A percentile compares a stretch with the other conserved stretches of the same genome.
Conservation (phyloP, 2,888 invertebrate species). For the Eretmocerus hayati region DNA sequence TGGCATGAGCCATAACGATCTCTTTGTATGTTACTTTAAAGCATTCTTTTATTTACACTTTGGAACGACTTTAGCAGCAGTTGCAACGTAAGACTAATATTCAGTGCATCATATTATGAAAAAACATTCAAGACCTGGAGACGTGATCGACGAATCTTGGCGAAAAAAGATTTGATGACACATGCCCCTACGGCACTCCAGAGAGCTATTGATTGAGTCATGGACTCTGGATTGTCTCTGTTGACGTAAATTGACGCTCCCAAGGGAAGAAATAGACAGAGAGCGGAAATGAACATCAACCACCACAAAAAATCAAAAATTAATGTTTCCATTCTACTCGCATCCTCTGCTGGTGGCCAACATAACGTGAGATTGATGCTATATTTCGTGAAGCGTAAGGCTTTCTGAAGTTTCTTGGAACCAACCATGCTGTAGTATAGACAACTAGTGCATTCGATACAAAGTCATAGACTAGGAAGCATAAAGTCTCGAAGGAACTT, state of each 20-base stretch:
- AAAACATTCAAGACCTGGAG: conserved; percentile 23
- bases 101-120: too few relatives aligned
- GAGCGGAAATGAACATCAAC: conserved; percentile 8
- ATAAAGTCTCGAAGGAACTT: too few relatives aligned
- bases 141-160: conserved; percentile 12
- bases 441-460: too few relatives aligned
- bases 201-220: conserved; percentile 22
- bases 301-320: conserved; percentile 15
- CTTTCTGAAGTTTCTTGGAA: conserved; percentile 3
- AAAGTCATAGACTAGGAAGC: too few relatives aligned
- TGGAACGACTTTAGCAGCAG: too few relatives aligned
- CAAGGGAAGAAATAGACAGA: conserved; percentile 18
- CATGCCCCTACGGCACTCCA: conserved; percentile 14
- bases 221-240: conserved; percentile 16
- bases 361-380: conserved; percentile 5
- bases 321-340: conserved; percentile 2
- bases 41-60: too few relatives aligned
- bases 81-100: too few relatives aligned
- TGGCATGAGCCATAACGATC: too few relatives aligned
- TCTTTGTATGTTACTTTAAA: too few relatives aligned
- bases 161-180: conserved; percentile 12
- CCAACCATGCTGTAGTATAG: too few relatives aligned
- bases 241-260: conserved; percentile 6
- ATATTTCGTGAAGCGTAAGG: conserved; percentile 10
- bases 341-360: conserved; percentile 7